These are phyloP conservation scores for Phylloscopus whistleri DNA, from an alignment of 2,113 vertebrate species.

Conservation along the genomic window DNA sequence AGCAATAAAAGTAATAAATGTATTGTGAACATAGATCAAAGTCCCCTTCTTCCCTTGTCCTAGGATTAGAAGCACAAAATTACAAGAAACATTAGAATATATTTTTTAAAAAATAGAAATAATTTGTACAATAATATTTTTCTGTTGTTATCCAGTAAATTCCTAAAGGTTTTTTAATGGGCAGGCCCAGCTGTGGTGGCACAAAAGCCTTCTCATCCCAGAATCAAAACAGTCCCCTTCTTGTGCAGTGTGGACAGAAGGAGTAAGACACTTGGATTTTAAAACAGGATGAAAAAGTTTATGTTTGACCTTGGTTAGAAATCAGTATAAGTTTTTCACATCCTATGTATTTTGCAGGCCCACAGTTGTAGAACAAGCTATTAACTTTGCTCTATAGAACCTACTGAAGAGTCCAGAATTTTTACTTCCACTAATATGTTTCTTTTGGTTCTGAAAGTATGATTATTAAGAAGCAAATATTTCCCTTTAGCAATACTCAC, in stretches of 20 bases:
- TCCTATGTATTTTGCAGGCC: neutral
- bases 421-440: neutral
- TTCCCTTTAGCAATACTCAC: neutral
- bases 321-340: neutral
- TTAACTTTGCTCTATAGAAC: neutral
- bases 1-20: neutral
- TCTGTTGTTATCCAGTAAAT: neutral
- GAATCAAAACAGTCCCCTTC: neutral
- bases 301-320: neutral
- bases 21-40: neutral
- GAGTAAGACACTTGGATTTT: neutral
- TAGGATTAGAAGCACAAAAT: neutral
- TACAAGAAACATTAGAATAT: neutral
- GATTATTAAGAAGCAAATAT: neutral
- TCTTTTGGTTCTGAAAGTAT: neutral
- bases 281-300: neutral
- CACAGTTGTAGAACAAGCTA: neutral
- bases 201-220: neutral
- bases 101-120: accelerated
- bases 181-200: neutral
- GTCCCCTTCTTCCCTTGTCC: neutral
- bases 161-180: neutral
- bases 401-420: neutral
- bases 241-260: neutral
- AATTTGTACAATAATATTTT: neutral